Conservation (phyloP, 2,797 vertebrate genomes). For the Sardinella longiceps region DNA sequence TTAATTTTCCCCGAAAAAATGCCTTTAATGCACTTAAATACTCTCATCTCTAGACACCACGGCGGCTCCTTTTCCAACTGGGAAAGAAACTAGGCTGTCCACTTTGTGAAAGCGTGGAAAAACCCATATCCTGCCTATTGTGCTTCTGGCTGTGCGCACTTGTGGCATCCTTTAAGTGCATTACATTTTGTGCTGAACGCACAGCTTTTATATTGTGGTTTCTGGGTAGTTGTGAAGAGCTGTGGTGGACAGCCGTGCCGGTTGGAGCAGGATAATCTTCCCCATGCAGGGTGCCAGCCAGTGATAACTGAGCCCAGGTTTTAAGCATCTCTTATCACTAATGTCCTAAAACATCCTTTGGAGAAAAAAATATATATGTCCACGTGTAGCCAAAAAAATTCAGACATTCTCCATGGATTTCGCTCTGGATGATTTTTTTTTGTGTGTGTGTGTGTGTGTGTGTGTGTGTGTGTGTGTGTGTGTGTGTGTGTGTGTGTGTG, state of each 20-base stretch:
- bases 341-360: constrained; percentile 48
- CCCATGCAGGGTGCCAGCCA: constrained; percentile 59
- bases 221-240: constrained; percentile 73
- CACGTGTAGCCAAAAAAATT: constrained; percentile 34
- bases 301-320: constrained; percentile 63
- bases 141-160: constrained; percentile 70
- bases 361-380: not conserved
- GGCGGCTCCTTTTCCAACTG: constrained; percentile 87
- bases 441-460: no score
- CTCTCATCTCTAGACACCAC: constrained; percentile 77
- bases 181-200: constrained; percentile 78
- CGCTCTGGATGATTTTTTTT: not conserved
- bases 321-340: constrained; percentile 56
- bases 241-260: constrained; percentile 68
- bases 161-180: constrained; percentile 80
- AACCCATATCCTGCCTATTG: constrained; percentile 87
- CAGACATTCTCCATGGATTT: constrained; percentile 3
- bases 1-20: constrained; percentile 62
- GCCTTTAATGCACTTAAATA: constrained; percentile 78
- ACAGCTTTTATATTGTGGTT: constrained; percentile 81
- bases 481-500: no score
- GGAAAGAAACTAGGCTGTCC: constrained; percentile 80
- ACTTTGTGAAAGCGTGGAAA: constrained; percentile 86
- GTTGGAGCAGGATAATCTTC: constrained; percentile 69
- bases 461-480: no score